These are phyloP conservation scores for Ammodytes marinus DNA, from an alignment of 2,113 vertebrate species.

Conservation along the genomic window DNA sequence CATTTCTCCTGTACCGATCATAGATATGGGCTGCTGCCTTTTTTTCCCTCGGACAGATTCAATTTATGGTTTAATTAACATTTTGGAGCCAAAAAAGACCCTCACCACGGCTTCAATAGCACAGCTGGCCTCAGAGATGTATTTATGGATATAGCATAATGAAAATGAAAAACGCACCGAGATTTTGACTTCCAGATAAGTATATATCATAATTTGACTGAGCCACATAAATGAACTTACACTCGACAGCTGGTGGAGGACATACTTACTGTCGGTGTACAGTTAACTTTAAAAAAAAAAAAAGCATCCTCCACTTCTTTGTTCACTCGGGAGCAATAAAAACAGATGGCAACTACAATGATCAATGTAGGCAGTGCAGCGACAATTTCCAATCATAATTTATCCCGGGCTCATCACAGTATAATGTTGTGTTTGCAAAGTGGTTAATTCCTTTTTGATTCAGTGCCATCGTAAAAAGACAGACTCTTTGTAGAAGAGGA, in stretches of 20 bases:
- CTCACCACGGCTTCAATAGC: slow-evolving; percentile 19
- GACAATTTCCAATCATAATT: slow-evolving; percentile 59
- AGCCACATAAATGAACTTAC: slow-evolving; percentile 4
- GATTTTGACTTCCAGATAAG: slow-evolving; percentile 34
- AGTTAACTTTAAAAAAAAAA: slow-evolving; percentile 7
- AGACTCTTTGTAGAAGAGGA: slow-evolving; percentile 43
- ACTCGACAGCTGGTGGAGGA: slow-evolving; percentile 38
- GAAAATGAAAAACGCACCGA: slow-evolving; percentile 31
- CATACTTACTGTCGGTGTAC: slow-evolving; percentile 21
- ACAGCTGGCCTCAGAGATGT: slow-evolving; percentile 33
- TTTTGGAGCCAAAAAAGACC: slow-evolving; percentile 50
- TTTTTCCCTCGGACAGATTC: slow-evolving; percentile 29
- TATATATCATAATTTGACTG: slow-evolving; percentile 25
- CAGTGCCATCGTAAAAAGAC: slow-evolving; percentile 67
- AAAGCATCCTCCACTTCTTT: slow-evolving; percentile 10
- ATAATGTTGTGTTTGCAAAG: slow-evolving; percentile 75
- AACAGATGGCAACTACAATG: slow-evolving; percentile 57
- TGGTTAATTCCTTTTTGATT: slow-evolving; percentile 72
- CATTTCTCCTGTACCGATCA: slow-evolving; percentile 45
- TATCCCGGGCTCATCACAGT: slow-evolving; percentile 51
- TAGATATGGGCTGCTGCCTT: slow-evolving; percentile 52
- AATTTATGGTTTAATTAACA: slow-evolving; percentile 77
- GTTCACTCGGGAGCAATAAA: slow-evolving; percentile 51
- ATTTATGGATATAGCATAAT: slow-evolving; percentile 33
- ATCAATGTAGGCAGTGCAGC: slow-evolving; percentile 39